Evolutionary conservation across 2,113 vertebrate genomes (phyloP), one percentile per base, ranked within the genome.

Genomic region (Notarius lentiginosus): DNA sequence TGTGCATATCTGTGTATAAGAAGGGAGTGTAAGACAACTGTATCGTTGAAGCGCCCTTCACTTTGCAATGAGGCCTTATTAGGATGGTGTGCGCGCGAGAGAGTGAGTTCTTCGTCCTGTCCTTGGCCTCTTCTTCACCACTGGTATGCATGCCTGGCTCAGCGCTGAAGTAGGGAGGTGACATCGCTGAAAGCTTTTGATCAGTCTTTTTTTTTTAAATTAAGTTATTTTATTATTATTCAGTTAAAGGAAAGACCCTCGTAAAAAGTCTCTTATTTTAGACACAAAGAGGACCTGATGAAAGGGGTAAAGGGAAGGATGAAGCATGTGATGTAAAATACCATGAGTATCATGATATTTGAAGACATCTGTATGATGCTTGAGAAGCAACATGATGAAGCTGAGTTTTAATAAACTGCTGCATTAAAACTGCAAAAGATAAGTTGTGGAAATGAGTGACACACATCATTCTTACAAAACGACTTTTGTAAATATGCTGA

Each of bases 61-160:
- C 24, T 20, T 80, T 73, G 56, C 61, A 53, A 51, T 24, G 22
- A 30, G 12, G 70, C 63, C 66, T 65, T 88, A 84, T 86, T 87
- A 86, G 65, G 87, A 81, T 73, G 73, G 49, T 53, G 60, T 79
- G 82, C 14, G 14, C 14, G 72, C 76, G 56, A 58, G 79, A 72
- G 89, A 82, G 49, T n/a, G 82, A 27, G 87, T 70, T 83, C 22
- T 68, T 82, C n/a, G 22, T 82, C 76, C 66, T 84, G 87, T 88
- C 87, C 87, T 88, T 90, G 89, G 85, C 89, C 87, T 81, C 87
- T 86, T 88, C 84, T 90, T 90, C 81, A 53, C 60, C 49, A 15
- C 30, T 66, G 83, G 89, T 79, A 89, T 89, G 84, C 24, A 49
- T 87, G 79, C 80, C 72, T 89, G 90, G 82, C 51, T 83, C 73